A percentile compares a stretch with the other conserved stretches of the same genome.
phyloP scores from a whole-genome alignment of 2,888 invertebrate species.

The Pasiphila rectangulata region DNA sequence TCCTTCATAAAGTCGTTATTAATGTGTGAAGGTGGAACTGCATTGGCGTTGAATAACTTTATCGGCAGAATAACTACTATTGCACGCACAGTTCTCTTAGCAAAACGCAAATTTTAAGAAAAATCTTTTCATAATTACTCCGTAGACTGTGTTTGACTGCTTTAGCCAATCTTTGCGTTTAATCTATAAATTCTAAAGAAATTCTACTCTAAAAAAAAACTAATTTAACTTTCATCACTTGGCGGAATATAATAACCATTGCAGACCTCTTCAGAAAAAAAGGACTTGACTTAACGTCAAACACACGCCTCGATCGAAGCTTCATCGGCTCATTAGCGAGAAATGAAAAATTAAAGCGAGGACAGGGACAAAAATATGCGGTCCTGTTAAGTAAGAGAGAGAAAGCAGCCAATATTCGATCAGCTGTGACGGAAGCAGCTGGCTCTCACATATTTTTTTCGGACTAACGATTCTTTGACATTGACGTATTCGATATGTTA shows the following conservation, averaged over 20 bases:
- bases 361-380: slow-evolving; percentile 40
- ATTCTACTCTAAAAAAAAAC: background rate
- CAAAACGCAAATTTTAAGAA: too few relatives aligned
- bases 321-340: slow-evolving; percentile 53
- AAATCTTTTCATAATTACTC: too few relatives aligned
- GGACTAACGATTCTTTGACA: slow-evolving; percentile 54
- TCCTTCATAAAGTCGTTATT: slow-evolving; percentile 1
- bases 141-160: too few relatives aligned
- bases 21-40: background rate
- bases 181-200: background rate
- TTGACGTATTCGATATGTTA: slow-evolving; percentile 52
- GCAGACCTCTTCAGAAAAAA: slow-evolving; percentile 15
- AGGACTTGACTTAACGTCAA: slow-evolving; percentile 21
- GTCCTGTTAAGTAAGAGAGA: slow-evolving; percentile 43
- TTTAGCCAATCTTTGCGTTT: background rate
- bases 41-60: background rate
- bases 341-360: slow-evolving; percentile 59
- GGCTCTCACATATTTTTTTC: slow-evolving; percentile 58
- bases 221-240: slow-evolving; percentile 7
- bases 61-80: too few relatives aligned
- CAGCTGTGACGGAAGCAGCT: slow-evolving; percentile 79
- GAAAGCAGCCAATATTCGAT: slow-evolving; percentile 75
- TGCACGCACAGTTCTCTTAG: too few relatives aligned
- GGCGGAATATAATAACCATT: slow-evolving; percentile 3
- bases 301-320: slow-evolving; percentile 36